Percentiles rank a stretch among this genome's conserved stretches.
Conservation (phyloP, 2,888 invertebrate species). For the Dryococelus australis region DNA sequence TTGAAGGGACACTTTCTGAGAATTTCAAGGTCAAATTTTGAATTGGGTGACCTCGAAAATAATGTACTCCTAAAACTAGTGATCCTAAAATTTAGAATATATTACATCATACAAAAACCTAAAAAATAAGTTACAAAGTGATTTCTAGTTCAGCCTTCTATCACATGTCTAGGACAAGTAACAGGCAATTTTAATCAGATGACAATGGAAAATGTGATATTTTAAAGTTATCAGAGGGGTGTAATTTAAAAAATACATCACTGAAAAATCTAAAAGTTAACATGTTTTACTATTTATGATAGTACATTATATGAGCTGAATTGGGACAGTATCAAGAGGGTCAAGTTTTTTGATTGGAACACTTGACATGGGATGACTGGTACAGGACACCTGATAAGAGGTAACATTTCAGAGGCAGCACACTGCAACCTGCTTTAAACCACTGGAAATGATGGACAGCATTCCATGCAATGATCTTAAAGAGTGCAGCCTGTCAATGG, state of each 20-base stretch:
- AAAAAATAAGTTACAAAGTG: neutral
- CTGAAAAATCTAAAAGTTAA: neutral
- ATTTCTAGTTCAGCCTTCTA: neutral
- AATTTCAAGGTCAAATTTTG: no score
- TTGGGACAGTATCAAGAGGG: neutral
- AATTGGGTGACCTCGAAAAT: no score
- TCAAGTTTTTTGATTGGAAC: neutral
- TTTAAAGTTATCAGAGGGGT: neutral
- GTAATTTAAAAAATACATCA: neutral
- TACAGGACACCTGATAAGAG: no score
- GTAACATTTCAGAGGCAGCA: no score
- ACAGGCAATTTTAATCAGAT: neutral
- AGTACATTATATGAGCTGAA: constrained; percentile 17
- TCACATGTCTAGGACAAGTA: neutral
- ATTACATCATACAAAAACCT: neutral
- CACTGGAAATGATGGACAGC: no score
- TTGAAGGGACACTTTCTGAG: no score
- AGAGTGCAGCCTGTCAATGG: no score
- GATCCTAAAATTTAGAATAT: neutral
- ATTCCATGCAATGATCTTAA: no score
- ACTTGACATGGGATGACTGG: constrained; percentile 17
- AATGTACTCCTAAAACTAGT: neutral
- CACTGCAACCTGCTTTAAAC: no score
- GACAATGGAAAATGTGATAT: neutral
- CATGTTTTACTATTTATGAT: neutral